Conservation (phyloP, 2,888 invertebrate genomes). For the Sarcophaga rosellei region DNA sequence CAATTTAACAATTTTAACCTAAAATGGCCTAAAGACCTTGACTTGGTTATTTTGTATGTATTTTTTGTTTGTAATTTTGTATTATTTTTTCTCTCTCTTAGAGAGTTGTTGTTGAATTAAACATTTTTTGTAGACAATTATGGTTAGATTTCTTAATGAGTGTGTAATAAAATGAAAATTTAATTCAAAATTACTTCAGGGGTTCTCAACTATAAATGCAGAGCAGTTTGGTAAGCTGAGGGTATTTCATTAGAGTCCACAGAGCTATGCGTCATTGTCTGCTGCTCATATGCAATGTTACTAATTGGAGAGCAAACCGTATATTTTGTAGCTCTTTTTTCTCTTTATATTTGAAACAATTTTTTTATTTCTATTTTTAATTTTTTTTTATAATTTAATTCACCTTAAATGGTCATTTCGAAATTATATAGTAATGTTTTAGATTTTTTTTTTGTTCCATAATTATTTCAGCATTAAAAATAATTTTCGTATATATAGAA, state of each 20-base stretch:
- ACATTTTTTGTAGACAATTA: background rate
- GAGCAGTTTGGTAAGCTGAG: too few relatives aligned
- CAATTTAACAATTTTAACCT: slow-evolving; percentile 47
- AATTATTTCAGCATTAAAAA: background rate
- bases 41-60: slow-evolving; percentile 51
- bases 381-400: background rate
- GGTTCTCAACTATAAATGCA: background rate
- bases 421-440: background rate
- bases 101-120: background rate
- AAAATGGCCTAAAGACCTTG: slow-evolving; percentile 68
- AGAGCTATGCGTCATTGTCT: too few relatives aligned
- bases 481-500: too few relatives aligned
- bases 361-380: too few relatives aligned
- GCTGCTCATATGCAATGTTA: too few relatives aligned
- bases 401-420: background rate
- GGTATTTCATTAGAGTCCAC: too few relatives aligned
- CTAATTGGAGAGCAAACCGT: too few relatives aligned
- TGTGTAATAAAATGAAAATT: slow-evolving; percentile 1
- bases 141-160: background rate
- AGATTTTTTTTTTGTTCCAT: background rate
- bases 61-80: background rate
- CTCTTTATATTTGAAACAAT: background rate
- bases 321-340: background rate
- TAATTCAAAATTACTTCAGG: background rate
- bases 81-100: background rate